Percentiles rank a stretch among this genome's conserved stretches.
phyloP scores from a whole-genome alignment of 1,140 invertebrate species.

The Coptotermes formosanus region DNA sequence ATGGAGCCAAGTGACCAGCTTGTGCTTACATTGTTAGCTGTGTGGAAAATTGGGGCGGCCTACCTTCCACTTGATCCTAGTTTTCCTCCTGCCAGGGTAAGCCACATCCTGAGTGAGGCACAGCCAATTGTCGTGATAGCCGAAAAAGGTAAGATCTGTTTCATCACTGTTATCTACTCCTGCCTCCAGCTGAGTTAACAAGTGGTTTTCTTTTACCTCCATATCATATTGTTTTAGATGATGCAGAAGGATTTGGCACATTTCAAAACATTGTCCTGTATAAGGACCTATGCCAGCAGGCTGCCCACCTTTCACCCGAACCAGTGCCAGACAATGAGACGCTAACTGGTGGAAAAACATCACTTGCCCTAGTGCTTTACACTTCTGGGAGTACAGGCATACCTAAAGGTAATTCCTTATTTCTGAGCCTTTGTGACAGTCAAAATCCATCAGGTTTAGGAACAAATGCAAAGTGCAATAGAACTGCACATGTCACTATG shows the following conservation, averaged over 20 bases:
- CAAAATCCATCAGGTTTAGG: too few species aligned
- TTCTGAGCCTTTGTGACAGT: too few species aligned
- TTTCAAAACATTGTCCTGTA: slow-evolving; percentile 45
- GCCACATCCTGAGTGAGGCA: slow-evolving; percentile 74
- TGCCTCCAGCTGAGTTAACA: neutral
- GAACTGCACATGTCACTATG: too few species aligned
- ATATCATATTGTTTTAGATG: slow-evolving; percentile 10
- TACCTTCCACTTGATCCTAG: slow-evolving; percentile 78
- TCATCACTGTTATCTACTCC: neutral
- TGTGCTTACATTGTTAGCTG: slow-evolving; percentile 65
- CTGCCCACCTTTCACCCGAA: slow-evolving; percentile 46
- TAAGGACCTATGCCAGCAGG: slow-evolving; percentile 50
- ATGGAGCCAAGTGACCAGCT: slow-evolving; percentile 72
- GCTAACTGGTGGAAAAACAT: slow-evolving; percentile 49
- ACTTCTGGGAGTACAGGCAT: slow-evolving; percentile 91
- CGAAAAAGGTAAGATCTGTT: slow-evolving; percentile 49
- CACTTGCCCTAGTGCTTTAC: slow-evolving; percentile 75
- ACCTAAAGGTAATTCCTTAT: slow-evolving; percentile 70
- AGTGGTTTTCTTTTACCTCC: neutral
- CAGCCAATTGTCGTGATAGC: slow-evolving; percentile 67
- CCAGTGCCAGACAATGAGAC: slow-evolving; percentile 41
- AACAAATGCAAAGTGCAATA: too few species aligned
- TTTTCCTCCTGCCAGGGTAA: slow-evolving; percentile 70
- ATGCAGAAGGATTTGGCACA: slow-evolving; percentile 31
- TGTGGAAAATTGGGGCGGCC: slow-evolving; percentile 77